Evolutionary conservation across 2,888 invertebrate genomes (phyloP), one percentile per base, ranked within the genome.

Genomic region (Orchesellides sinensis): DNA sequence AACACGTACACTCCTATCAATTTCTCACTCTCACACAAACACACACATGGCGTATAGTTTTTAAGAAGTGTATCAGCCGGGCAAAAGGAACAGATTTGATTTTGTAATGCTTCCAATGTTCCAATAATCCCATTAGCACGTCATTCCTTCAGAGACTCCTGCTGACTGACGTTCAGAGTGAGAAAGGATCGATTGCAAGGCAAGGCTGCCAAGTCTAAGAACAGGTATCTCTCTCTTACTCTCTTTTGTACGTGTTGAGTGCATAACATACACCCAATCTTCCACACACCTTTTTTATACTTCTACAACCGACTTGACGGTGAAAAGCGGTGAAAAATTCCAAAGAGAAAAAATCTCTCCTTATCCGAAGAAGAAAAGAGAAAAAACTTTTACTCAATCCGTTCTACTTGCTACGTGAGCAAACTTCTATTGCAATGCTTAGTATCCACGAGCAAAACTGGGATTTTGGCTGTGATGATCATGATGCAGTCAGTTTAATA

Each of bases 321-420:
- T n/a, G 17, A n/a, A 12, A 4, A n/a, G 49, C 19, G 21, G 8
- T 19, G 29, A 29, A 21, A 29, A 25, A 59, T 21, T 25, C 29
- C 21, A 27, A 17, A 12, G n/a, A 27, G 25, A 29, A n/a, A n/a
- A n/a, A 59, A 59, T 59, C 59, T 59, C 21, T 14, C 10, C 27
- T 59, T 29, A 27, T 8, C 29, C 14, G n/a, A 17, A 12, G 35
- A 35, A 35, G 35, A 35, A 35, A 12, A 35, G 35, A 14, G 23
- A 54, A 54, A 54, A 21, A 59, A 59, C 59, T 59, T 59, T 54
- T 59, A 27, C 25, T 59, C 59, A 59, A 59, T 59, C 59, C 59
- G n/a, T 59, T 59, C 27, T n/a, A 8, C 29, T 29, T 4, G 27
- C 6, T 5, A 47, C 47, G 47, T 47, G 47, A 47, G 47, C 8